phyloP scores from a whole-genome alignment of 2,113 vertebrate species.

The Physeter macrocephalus region DNA sequence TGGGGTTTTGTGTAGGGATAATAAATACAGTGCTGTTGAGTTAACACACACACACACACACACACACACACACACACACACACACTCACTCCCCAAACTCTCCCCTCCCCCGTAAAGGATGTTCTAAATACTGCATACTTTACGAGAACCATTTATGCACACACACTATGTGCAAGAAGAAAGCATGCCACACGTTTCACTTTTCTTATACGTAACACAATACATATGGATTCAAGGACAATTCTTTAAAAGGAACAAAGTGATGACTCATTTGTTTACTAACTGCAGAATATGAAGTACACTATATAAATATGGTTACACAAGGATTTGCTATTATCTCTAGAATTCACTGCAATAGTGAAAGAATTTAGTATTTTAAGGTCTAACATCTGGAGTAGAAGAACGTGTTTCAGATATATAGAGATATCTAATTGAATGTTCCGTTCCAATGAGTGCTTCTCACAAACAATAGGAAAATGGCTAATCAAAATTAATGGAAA shows the following conservation, averaged over 20 bases:
- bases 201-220: conserved; percentile 24
- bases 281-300: not conserved
- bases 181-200: not conserved
- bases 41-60: not conserved
- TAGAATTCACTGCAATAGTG: not conserved
- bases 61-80: not conserved
- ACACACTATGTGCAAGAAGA: not conserved
- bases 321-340: not conserved
- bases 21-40: not conserved
- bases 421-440: not conserved
- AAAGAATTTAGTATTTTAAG: conserved; percentile 6
- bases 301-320: not conserved
- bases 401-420: not conserved
- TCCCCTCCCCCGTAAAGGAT: not conserved
- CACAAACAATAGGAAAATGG: not conserved
- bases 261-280: not conserved
- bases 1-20: not conserved
- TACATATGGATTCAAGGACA: not conserved
- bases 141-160: not conserved
- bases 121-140: not conserved
- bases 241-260: conserved; percentile 23
- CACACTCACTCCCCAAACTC: not conserved
- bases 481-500: conserved; percentile 34
- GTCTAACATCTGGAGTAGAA: not conserved
- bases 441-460: not conserved